Base-by-base conservation (phyloP, 2,888 invertebrate species). In the Teinopalpus imperialis region DNA sequence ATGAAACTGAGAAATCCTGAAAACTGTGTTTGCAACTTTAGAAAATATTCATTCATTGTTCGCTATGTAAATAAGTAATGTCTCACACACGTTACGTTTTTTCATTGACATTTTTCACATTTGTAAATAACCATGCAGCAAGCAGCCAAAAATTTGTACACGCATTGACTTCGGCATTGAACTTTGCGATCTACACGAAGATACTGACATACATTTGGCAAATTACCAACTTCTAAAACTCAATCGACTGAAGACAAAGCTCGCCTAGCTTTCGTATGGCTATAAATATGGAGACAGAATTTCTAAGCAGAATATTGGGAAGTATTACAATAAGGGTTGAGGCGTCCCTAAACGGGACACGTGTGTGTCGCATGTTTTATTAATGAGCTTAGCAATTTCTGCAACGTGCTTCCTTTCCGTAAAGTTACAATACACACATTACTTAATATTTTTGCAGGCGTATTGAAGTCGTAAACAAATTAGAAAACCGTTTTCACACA, bases 281-380 rank as follows among this genome's bases (percentile, higher is more conserved):
- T 49, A 44, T 45, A 42, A 30, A 39, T 39, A 48, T 37, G 21
- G 18, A 16, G 26, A 27, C 37, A 13, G 32, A 37, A 45, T 32
- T 39, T 39, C 44, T 26, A 20, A 37, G 7, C 12, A 12, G 21
- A 45, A 39, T 27, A 32, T 32, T 13, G 26, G 36, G 41, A 41
- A 46, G 43, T 51, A 48, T 42, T 49, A 43, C 42, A 43, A 48
- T 48, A 36, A 48, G 46, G 49, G 52, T 47, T 39, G 37, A 29
- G 67, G 66, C 57, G 51, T 66, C 67, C 66, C 43, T 43, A 43
- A 56, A 52, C 43, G 53, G 48, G 56, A 64, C 73, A 73, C 74
- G 75, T 73, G 74, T 74, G 64, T 53, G 67, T 67, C 64, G 62
- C 59, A 79, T 80, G 74, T 76, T 79, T 81, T 79, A 79, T 81